Base-by-base conservation (phyloP, 2,797 vertebrate species). In the Anabacerthia variegaticeps region DNA sequence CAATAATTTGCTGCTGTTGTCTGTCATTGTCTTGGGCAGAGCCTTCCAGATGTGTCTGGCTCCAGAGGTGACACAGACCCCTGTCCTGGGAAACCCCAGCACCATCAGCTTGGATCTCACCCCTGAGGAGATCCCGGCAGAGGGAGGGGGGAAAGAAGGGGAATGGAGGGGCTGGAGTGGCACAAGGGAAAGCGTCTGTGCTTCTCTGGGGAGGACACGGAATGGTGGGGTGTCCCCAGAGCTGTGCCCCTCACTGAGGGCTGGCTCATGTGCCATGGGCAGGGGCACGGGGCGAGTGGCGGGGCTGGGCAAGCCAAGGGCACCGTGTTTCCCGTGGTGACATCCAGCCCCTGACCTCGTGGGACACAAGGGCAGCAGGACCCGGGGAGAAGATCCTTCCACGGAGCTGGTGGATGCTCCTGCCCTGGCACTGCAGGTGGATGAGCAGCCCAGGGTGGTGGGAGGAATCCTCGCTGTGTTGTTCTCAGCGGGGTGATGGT, bases 251-350 rank as follows among this genome's bases (percentile, higher is more conserved):
- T 30, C 63, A 4, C 44, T 30, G 2, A 2, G 23, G 26, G 51
- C 39, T 6, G 26, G 37, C 37, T 27, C 7, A 0, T 0, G 19
- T 3, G 3, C 11, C 11, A 10, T 2, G 27, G 36, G 23, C 27
- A 9, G 61, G 0, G 44, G n/a, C 4, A 14, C 14, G 4, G 23
- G n/a, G 37, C 21, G 34, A 23, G 10, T 5, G 59, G 9, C 0
- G 1, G 30, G 22, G 13, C 32, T 41, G 4, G 1, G 66, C 36
- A 5, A 43, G 58, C 3, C 2, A 7, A 27, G 36, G 8, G 49
- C 55, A 52, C 49, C 10, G 0, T 27, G 54, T 30, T 62, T 43
- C 6, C 54, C 28, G 1, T 17, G 39, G 54, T 4, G 6, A 14
- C 3, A 2, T 27, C 69, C 18, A 23, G 72, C 72, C 66, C 19